A percentile compares a stretch with the other conserved stretches of the same genome.
These are phyloP conservation scores for Seriola quinqueradiata DNA, from an alignment of 2,113 vertebrate species.

Conservation along the genomic window DNA sequence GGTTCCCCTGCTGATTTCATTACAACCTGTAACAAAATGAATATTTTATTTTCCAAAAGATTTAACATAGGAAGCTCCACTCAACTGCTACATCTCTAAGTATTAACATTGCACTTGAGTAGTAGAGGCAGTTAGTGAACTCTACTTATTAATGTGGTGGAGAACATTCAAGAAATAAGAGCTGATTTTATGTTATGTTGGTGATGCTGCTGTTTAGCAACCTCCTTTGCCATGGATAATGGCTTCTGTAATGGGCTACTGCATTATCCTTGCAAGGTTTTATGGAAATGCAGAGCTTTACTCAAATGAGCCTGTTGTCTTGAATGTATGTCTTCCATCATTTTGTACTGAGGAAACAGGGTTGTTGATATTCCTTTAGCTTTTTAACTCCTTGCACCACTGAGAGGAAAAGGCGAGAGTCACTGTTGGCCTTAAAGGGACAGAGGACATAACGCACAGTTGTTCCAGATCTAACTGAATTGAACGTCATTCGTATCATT, in stretches of 20 bases:
- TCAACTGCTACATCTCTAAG: background rate
- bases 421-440: conserved; percentile 10
- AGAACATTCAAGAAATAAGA: conserved; percentile 19
- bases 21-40: background rate
- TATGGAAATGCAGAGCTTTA: conserved; percentile 48
- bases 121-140: conserved; percentile 22
- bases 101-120: conserved; percentile 3
- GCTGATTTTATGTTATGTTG: conserved; percentile 41
- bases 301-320: conserved; percentile 43
- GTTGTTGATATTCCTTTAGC: conserved; percentile 35
- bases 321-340: conserved; percentile 47
- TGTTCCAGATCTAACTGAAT: background rate
- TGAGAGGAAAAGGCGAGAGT: background rate
- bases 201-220: conserved; percentile 38
- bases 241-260: conserved; percentile 54
- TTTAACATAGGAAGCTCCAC: background rate
- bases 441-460: background rate
- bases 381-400: background rate
- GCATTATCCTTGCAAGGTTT: conserved; percentile 53
- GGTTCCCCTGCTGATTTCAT: background rate
- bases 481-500: background rate
- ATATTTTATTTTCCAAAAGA: conserved; percentile 13
- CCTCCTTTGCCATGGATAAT: conserved; percentile 38
- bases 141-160: conserved; percentile 12
- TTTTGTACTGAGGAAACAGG: conserved; percentile 3